Percentiles rank a stretch among this genome's conserved stretches.
Evolutionary conservation across 2,113 vertebrate species (phyloP).

Genomic region (Promerops cafer): DNA sequence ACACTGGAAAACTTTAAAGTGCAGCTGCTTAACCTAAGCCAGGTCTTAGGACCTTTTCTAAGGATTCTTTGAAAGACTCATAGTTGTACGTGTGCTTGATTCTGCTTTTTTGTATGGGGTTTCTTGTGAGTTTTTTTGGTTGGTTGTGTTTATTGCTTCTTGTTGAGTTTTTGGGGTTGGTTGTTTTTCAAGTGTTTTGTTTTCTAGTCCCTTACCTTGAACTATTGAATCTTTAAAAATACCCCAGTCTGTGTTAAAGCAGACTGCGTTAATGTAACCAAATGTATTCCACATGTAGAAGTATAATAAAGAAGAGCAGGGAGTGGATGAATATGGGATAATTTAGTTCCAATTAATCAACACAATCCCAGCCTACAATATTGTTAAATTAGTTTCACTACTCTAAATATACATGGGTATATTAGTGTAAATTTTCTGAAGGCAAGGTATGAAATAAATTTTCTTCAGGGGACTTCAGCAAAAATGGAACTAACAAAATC

Average conservation of each 20-base stretch:
- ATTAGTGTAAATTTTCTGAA: not conserved
- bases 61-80: not conserved
- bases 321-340: not conserved
- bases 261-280: not conserved
- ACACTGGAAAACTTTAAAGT: not conserved
- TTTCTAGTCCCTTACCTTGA: not conserved
- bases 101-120: not conserved
- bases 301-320: not conserved
- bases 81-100: not conserved
- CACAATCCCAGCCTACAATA: not conserved
- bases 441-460: not conserved
- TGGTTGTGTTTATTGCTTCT: not conserved
- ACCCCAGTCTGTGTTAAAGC: not conserved
- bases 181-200: not conserved
- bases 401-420: not conserved
- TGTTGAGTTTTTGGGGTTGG: not conserved
- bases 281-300: not conserved
- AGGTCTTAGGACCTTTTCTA: not conserved
- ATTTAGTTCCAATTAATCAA: not conserved
- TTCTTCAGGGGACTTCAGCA: not conserved
- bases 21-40: not conserved
- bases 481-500: not conserved
- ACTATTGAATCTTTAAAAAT: not conserved
- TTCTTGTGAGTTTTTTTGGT: not conserved
- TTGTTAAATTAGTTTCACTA: not conserved